Evolutionary conservation across 2,113 vertebrate genomes (phyloP), one percentile per base, ranked within the genome.

Genomic region (Poicephalus meyeri): DNA sequence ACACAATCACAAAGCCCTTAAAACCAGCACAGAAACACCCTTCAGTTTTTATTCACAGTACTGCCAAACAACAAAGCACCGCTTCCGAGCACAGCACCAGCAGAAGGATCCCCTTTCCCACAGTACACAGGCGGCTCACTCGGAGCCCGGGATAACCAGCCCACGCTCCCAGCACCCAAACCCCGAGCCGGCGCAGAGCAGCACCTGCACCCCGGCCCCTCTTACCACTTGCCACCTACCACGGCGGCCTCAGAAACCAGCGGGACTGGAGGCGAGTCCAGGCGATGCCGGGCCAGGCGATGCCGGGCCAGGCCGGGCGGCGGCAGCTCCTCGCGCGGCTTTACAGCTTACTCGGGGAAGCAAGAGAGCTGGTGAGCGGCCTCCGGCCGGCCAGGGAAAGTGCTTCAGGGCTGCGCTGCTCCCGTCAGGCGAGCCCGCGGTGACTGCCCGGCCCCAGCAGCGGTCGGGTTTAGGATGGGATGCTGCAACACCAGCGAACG

Each of bases 1-100:
- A 52, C 18, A 2, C 3, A n/a, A 29, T 5, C 23, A 11, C 9
- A 1, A 47, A 66, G 28, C 11, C 37, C 23, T 58, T 35, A 28
- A 21, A 60, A 42, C 16, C 50, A 37, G 24, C 26, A 7, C 1
- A 61, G 33, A n/a, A 16, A 21, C 25, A 9, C 12, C 6, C 31
- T 41, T 46, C 1, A 1, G 11, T 31, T 20, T 17, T 12, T 26
- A 13, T 2, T 35, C 28, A 2, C 9, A 14, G 29, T 3, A 2
- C 26, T 24, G 5, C 7, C 26, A 14, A 19, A 37, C 1, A 19
- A 64, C 64, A 52, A 33, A 28, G 55, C 28, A 33, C 46, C 52
- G 39, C 8, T 44, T 21, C 31, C 11, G 60, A 33, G 72, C 2
- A 6, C 28, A 31, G 24, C 29, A 26, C 19, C 1, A 1, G n/a